phyloP scores from a whole-genome alignment of 2,797 vertebrate species.

The Lates japonicus region DNA sequence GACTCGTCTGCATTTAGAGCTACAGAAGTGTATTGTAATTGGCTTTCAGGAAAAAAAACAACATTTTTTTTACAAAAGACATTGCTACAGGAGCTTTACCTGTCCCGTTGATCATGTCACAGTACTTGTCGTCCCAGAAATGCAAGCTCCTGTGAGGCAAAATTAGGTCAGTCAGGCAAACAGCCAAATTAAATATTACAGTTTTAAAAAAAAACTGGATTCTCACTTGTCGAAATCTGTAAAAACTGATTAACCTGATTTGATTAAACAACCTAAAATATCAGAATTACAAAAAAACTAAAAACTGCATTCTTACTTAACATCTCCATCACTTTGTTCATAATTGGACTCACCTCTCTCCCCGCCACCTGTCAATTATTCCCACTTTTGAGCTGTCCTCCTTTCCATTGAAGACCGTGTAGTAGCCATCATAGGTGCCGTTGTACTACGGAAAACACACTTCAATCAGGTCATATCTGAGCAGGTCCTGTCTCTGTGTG shows the following conservation, averaged over 20 bases:
- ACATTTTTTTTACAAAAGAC: not conserved
- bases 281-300: no score
- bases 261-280: slow-evolving; percentile 5
- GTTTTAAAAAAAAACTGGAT: not conserved
- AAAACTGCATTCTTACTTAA: not conserved
- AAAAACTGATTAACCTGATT: not conserved
- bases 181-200: not conserved
- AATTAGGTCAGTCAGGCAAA: slow-evolving; percentile 5
- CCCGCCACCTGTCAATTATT: slow-evolving; percentile 88
- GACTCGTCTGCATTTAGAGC: not conserved
- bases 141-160: slow-evolving; percentile 70
- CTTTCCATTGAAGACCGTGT: slow-evolving; percentile 89
- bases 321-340: not conserved
- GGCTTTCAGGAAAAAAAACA: not conserved
- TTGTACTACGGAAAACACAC: slow-evolving; percentile 87
- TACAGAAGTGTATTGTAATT: not conserved
- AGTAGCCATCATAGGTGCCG: slow-evolving; percentile 88
- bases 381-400: slow-evolving; percentile 88
- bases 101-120: slow-evolving; percentile 95
- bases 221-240: slow-evolving; percentile 1
- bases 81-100: slow-evolving; percentile 80
- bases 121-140: slow-evolving; percentile 89
- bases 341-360: slow-evolving; percentile 81
- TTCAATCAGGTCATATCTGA: not conserved
- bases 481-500: not conserved